These are phyloP conservation scores for Decapterus maruadsi DNA, from an alignment of 2,797 vertebrate species.

Conservation along the genomic window DNA sequence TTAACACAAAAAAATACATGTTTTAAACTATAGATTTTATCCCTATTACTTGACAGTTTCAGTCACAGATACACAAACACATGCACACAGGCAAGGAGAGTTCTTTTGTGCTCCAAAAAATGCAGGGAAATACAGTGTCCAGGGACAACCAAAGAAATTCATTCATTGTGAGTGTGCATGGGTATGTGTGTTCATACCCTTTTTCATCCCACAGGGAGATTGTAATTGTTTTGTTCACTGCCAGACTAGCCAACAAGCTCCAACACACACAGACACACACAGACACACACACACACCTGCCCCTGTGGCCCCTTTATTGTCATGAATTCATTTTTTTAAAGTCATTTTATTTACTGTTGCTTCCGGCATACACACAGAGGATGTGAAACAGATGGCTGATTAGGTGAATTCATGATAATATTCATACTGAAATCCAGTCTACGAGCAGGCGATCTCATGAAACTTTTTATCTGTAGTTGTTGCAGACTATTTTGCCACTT, in stretches of 20 bases:
- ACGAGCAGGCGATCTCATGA: background rate
- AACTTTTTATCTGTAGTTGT: slow-evolving; percentile 5
- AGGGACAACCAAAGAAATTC: slow-evolving; percentile 17
- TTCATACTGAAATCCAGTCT: background rate
- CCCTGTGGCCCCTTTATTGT: slow-evolving; percentile 15
- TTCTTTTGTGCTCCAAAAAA: slow-evolving; percentile 5
- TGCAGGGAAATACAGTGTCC: background rate
- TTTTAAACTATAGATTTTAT: slow-evolving; percentile 29
- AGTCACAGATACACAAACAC: background rate
- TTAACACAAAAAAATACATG: slow-evolving; percentile 31
- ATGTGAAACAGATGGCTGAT: slow-evolving; percentile 31
- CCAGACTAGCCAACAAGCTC: slow-evolving; percentile 20
- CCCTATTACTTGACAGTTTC: slow-evolving; percentile 6
- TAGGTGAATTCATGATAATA: slow-evolving; percentile 7
- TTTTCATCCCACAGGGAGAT: slow-evolving; percentile 50
- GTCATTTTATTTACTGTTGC: slow-evolving; percentile 24
- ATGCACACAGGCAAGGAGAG: background rate
- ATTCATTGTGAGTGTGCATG: slow-evolving; percentile 1
- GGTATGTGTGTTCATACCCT: slow-evolving; percentile 1
- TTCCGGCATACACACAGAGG: slow-evolving; percentile 22
- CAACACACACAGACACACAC: background rate
- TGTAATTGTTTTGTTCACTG: slow-evolving; percentile 60
- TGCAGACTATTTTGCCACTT: background rate
- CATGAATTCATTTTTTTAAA: slow-evolving; percentile 25
- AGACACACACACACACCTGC: too few species aligned